Evolutionary conservation across 2,113 vertebrate genomes (phyloP), one percentile per base, ranked within the genome.

Genomic region (Spilogale gracilis): DNA sequence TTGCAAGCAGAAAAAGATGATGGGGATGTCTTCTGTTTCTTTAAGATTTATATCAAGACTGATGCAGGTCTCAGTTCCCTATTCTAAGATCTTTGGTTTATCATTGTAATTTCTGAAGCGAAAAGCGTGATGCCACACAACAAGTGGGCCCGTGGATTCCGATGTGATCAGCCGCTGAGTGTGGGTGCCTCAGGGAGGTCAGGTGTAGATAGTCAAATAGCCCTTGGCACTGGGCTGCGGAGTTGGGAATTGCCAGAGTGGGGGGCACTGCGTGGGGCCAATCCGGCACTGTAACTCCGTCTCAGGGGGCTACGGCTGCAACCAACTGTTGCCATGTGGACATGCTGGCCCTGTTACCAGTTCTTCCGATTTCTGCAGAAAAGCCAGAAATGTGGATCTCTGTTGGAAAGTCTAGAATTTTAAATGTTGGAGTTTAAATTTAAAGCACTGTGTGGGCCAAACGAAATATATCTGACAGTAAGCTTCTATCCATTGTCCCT

Each of bases 391-490:
- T 45, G n/a, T 74, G 27, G 45, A 30, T 74, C 81, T 80, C 58
- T 18, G 9, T 7, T n/a, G n/a, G 61, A 92, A 97, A 91, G 80
- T 54, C 76, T 78, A 81, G 80, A 91, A 86, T 61, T 79, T 82
- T 86, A 83, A 89, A 95, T 81, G 76, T 45, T 88, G 69, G 45
- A 48, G 56, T 61, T 96, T 78, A 88, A 80, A 95, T 80, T 9
- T 61, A 92, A 94, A 71, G 69, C 17, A 20, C 38, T 23, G 71
- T 27, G 13, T 88, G 43, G 30, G 43, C 48, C 74, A 80, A 76
- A 58, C 81, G 79, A 94, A 89, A 83, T 50, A 86, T 1, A 48
- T 82, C 90, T 48, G 30, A 63, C 16, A 58, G 52, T 17, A 78
- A 71, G 12, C 54, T 71, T 88, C 88, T 32, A 38, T 18, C 78